Evolutionary conservation across 2,113 vertebrate species (phyloP).

Genomic region (Corythornis madagascariensis): DNA sequence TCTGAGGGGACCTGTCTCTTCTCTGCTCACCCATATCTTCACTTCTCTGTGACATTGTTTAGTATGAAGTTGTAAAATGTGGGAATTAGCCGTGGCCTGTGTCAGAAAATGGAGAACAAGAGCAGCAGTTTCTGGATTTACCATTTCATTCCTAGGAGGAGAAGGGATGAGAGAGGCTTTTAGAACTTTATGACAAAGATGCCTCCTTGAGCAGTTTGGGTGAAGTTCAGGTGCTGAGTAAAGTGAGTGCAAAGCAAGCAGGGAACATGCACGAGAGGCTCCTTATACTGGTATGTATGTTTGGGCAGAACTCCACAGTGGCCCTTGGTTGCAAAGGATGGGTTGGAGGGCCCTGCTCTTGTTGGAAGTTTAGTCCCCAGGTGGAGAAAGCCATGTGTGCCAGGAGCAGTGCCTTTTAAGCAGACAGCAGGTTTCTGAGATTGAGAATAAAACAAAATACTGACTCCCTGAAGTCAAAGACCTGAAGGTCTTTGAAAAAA

Average conservation of each 20-base stretch:
- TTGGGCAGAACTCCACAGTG: neutral
- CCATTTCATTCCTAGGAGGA: neutral
- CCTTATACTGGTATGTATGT: rapidly evolving
- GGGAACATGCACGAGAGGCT: neutral
- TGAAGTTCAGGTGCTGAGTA: neutral
- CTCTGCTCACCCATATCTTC: neutral
- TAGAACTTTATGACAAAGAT: neutral
- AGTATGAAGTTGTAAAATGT: neutral
- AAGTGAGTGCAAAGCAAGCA: neutral
- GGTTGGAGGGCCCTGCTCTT: neutral
- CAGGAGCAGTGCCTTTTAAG: neutral
- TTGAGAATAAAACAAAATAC: neutral
- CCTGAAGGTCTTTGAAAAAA: neutral
- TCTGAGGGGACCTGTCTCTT: neutral
- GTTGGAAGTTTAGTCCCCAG: neutral
- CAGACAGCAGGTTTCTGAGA: neutral
- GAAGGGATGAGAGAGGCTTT: neutral
- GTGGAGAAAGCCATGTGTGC: neutral
- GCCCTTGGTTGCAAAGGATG: neutral
- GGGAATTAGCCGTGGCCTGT: neutral
- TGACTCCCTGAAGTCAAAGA: neutral
- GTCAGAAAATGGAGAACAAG: neutral
- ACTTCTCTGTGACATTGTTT: neutral
- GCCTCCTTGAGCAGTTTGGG: neutral
- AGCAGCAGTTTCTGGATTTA: neutral